Conservation (phyloP, 2,888 invertebrate species). For the Drosophila ustulata region DNA sequence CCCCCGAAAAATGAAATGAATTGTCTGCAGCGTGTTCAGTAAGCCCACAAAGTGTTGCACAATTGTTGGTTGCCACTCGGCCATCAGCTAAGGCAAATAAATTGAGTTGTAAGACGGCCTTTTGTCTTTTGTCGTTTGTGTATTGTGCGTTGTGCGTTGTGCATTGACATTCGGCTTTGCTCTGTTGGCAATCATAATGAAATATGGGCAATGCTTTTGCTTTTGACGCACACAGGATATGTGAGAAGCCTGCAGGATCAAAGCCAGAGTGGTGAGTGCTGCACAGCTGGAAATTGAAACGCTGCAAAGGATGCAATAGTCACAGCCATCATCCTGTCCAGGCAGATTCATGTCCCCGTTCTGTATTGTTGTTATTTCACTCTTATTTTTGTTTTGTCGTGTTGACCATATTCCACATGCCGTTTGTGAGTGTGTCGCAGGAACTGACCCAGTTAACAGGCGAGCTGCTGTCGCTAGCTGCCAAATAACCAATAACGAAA, state of each 20-base stretch:
- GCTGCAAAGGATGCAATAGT: constrained; percentile 64
- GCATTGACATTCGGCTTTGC: constrained; percentile 67
- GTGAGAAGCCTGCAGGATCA: constrained; percentile 51
- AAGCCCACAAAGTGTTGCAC: constrained; percentile 52
- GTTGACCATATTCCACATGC: constrained; percentile 39
- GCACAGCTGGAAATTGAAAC: constrained; percentile 61
- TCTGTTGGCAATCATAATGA: constrained; percentile 74
- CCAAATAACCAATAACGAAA: constrained; percentile 43
- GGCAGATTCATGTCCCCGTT: constrained; percentile 7
- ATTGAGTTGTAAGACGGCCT: constrained; percentile 67
- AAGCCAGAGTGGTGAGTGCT: constrained; percentile 45
- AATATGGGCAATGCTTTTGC: constrained; percentile 48
- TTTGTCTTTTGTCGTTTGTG: constrained; percentile 19
- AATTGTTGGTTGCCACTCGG: constrained; percentile 36
- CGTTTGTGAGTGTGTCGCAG: constrained; percentile 36
- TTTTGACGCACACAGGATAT: constrained; percentile 40
- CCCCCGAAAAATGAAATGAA: constrained; percentile 39
- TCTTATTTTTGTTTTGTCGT: constrained; percentile 8
- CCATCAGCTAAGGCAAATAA: constrained; percentile 59
- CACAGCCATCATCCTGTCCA: constrained; percentile 26
- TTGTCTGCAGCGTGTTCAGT: constrained; percentile 28
- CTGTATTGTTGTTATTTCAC: constrained; percentile 24
- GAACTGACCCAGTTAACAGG: constrained; percentile 63
- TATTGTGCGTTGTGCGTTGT: not conserved
- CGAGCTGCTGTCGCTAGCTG: constrained; percentile 22